Percentiles rank a stretch among this genome's conserved stretches.
Evolutionary conservation across 2,797 vertebrate genomes (phyloP).

Genomic region (Urophycis tenuis): DNA sequence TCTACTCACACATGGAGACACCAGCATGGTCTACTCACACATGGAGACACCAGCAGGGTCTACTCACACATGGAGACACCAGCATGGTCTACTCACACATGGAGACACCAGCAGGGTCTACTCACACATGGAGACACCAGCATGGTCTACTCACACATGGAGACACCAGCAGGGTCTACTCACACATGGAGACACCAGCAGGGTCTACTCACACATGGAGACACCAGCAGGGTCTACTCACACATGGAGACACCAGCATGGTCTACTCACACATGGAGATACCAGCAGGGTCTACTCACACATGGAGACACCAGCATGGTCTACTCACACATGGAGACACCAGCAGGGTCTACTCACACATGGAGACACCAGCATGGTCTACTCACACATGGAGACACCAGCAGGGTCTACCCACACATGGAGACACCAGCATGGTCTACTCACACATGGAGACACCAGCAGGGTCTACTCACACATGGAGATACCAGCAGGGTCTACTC

Average conservation of each 20-base stretch:
- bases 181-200: not conserved
- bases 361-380: not conserved
- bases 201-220: not conserved
- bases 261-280: too few relatives aligned
- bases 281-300: too few relatives aligned
- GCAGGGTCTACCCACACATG: not conserved
- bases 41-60: too few relatives aligned
- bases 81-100: not conserved
- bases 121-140: not conserved
- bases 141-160: not conserved
- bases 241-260: too few relatives aligned
- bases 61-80: not conserved
- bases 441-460: not conserved
- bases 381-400: not conserved
- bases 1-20: too few relatives aligned
- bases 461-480: too few relatives aligned
- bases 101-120: not conserved
- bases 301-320: not conserved
- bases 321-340: not conserved
- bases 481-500: too few relatives aligned
- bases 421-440: too few relatives aligned
- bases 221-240: not conserved
- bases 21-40: too few relatives aligned
- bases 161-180: not conserved
- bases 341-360: not conserved